Evolutionary conservation across 2,888 invertebrate species (phyloP).

Genomic region (Trimorus sp.): DNA sequence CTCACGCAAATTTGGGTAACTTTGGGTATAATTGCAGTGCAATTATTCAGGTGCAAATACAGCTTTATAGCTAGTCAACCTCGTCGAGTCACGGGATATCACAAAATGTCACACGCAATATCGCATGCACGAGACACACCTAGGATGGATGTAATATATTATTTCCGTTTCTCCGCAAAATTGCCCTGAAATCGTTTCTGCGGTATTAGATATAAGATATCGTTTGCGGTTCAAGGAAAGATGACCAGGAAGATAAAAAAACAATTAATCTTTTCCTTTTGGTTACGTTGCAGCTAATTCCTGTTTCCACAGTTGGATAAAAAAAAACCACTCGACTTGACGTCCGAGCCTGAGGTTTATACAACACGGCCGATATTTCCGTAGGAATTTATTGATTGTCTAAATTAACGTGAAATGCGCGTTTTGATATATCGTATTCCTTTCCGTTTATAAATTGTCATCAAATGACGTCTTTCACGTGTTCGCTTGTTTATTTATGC

Average conservation of each 20-base stretch:
- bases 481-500: constrained; percentile 23
- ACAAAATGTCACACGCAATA: constrained; percentile 60
- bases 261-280: constrained; percentile 16
- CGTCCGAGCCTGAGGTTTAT: no score
- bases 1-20: constrained; percentile 34
- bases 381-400: no score
- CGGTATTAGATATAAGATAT: constrained; percentile 42
- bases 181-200: constrained; percentile 31
- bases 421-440: no score
- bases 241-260: constrained; percentile 19
- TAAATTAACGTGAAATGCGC: no score
- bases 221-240: constrained; percentile 33
- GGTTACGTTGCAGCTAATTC: no score
- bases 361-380: no score
- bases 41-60: constrained; percentile 41
- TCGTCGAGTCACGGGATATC: constrained; percentile 41
- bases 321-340: no score
- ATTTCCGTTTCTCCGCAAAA: constrained; percentile 47
- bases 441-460: constrained; percentile 35
- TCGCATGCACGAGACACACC: constrained; percentile 47
- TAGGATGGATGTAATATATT: constrained; percentile 47
- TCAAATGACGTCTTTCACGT: constrained; percentile 20
- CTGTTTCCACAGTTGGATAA: no score
- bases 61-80: constrained; percentile 34
- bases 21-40: constrained; percentile 36